These are phyloP conservation scores for Cecropterus lyciades DNA, from an alignment of 1,140 invertebrate species.

Conservation along the genomic window DNA sequence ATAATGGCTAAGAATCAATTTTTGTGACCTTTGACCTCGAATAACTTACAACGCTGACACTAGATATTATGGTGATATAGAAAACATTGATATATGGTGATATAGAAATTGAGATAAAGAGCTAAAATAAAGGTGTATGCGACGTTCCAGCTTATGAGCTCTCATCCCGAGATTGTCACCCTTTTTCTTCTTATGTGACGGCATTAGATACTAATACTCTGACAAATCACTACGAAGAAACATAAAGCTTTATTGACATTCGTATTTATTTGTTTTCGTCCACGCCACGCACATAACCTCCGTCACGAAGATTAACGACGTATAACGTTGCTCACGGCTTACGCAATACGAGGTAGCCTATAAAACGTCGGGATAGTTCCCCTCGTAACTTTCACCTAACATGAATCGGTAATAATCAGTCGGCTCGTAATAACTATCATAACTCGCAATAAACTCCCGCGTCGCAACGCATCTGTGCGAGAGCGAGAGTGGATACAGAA, in stretches of 20 bases:
- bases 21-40: too few relatives aligned
- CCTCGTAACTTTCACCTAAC: constrained; percentile 54
- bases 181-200: too few relatives aligned
- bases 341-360: constrained; percentile 40
- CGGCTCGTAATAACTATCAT: constrained; percentile 58
- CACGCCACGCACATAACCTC: constrained; percentile 20
- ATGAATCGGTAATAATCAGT: constrained; percentile 50
- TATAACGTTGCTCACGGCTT: constrained; percentile 36
- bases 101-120: too few relatives aligned
- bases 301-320: constrained; percentile 41
- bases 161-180: too few relatives aligned
- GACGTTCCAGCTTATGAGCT: too few relatives aligned
- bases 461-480: constrained; percentile 54
- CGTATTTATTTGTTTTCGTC: constrained; percentile 26
- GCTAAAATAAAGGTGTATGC: too few relatives aligned
- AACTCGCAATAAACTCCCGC: constrained; percentile 51
- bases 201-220: not conserved
- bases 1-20: too few relatives aligned
- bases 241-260: constrained; percentile 6
- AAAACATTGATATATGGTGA: too few relatives aligned
- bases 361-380: constrained; percentile 40
- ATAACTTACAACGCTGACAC: too few relatives aligned
- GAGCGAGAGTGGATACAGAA: constrained; percentile 64
- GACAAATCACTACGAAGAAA: constrained; percentile 2
- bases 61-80: too few relatives aligned